phyloP scores from a whole-genome alignment of 2,888 invertebrate species.

The Antheraea yamamai region DNA sequence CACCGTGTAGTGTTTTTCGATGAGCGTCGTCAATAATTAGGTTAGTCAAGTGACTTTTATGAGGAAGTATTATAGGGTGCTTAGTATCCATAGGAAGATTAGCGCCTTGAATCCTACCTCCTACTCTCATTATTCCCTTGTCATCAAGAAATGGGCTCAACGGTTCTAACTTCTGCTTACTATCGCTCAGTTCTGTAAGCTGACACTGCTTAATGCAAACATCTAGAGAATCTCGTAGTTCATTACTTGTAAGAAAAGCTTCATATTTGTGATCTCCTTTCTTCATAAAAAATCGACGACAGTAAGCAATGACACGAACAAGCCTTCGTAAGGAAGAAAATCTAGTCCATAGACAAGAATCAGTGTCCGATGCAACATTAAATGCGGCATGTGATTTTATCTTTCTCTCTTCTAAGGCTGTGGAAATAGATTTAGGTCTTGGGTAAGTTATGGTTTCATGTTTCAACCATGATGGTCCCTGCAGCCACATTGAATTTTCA shows the following conservation, averaged over 20 bases:
- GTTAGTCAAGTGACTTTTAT: no score
- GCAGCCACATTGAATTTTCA: neutral
- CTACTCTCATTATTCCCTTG: neutral
- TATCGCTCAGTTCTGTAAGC: neutral
- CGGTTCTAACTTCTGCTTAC: neutral
- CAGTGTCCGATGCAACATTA: neutral
- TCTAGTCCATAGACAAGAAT: neutral
- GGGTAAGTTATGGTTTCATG: neutral
- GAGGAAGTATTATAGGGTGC: no score
- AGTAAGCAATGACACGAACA: neutral
- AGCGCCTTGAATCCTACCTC: no score
- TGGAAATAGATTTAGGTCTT: no score
- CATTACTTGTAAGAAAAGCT: neutral
- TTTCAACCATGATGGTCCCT: neutral
- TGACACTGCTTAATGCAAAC: neutral
- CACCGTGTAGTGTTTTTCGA: no score
- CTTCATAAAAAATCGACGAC: neutral
- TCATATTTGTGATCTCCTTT: neutral
- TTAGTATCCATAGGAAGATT: no score
- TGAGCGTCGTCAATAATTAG: no score
- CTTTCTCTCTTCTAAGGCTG: no score
- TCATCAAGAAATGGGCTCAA: neutral
- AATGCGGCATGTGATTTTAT: neutral
- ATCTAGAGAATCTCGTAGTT: neutral
- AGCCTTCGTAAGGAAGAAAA: neutral